Conservation (phyloP, 2,797 vertebrate genomes). For the Mus minutoides region DNA sequence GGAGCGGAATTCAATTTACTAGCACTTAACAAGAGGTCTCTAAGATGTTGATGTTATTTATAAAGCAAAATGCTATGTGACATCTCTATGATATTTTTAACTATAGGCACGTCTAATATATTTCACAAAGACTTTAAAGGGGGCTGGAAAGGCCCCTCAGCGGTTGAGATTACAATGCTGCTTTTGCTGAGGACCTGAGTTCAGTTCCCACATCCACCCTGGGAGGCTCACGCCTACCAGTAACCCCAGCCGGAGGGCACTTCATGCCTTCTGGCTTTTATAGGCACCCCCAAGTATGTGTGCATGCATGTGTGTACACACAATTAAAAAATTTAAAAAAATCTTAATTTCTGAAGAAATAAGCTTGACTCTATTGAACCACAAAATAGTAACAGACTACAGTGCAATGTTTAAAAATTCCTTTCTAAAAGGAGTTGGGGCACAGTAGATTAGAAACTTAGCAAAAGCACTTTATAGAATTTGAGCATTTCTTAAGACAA, state of each 20-base stretch:
- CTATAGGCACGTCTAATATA: not conserved
- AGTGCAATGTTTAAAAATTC: slow-evolving; percentile 29
- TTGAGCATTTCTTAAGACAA: slow-evolving; percentile 12
- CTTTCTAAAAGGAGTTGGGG: not conserved
- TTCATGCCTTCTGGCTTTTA: not conserved
- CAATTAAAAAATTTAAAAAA: not conserved
- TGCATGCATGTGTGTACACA: not conserved
- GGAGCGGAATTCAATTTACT: not conserved
- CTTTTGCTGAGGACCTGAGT: not conserved
- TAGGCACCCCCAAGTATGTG: too few relatives aligned
- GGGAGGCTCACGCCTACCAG: not conserved
- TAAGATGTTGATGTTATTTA: not conserved
- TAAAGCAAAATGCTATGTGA: not conserved
- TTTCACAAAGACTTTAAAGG: not conserved
- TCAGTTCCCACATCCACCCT: not conserved
- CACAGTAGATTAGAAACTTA: not conserved
- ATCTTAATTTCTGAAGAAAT: not conserved
- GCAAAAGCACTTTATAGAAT: slow-evolving; percentile 40
- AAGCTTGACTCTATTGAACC: not conserved
- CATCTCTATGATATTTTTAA: not conserved
- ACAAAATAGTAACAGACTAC: not conserved
- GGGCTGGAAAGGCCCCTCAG: not conserved
- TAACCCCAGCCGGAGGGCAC: not conserved
- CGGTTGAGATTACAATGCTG: not conserved
- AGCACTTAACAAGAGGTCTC: not conserved